These are phyloP conservation scores for Latrodectus hesperus DNA, from an alignment of 2,888 invertebrate species.

Conservation along the genomic window DNA sequence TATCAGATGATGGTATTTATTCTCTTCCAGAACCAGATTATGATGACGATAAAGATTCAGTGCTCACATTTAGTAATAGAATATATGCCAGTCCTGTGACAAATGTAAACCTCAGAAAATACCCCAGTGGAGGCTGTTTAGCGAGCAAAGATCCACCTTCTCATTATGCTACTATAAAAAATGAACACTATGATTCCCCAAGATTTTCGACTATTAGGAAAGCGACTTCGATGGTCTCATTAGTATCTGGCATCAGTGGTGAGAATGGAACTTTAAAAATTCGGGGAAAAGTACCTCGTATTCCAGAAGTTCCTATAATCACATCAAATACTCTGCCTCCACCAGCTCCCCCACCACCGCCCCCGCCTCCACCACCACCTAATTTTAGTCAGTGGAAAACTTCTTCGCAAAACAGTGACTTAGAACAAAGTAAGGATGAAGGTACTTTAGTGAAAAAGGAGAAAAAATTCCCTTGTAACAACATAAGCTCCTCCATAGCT, in stretches of 20 bases:
- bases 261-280: constrained; percentile 25
- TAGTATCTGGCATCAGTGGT: constrained; percentile 15
- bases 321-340: constrained; percentile 4
- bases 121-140: constrained; percentile 46
- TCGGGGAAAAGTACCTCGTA: constrained; percentile 25
- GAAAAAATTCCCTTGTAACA: constrained; percentile 20
- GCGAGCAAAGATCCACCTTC: constrained; percentile 21
- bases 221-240: constrained; percentile 56
- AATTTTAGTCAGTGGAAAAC: constrained; percentile 13
- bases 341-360: constrained; percentile 46
- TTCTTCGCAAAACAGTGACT: not conserved
- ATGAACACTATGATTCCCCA: constrained; percentile 18
- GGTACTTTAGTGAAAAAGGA: not conserved
- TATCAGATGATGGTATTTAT: constrained; percentile 62
- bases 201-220: constrained; percentile 49
- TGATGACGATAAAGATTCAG: constrained; percentile 42
- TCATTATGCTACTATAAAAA: not conserved
- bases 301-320: constrained; percentile 38
- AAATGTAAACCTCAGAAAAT: constrained; percentile 36
- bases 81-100: constrained; percentile 34
- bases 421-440: not conserved
- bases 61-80: constrained; percentile 52
- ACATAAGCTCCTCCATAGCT: constrained; percentile 47
- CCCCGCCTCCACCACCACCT: constrained; percentile 60
- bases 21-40: constrained; percentile 71